phyloP scores from a whole-genome alignment of 2,888 invertebrate genomes.

The Ditula angustiorana region DNA sequence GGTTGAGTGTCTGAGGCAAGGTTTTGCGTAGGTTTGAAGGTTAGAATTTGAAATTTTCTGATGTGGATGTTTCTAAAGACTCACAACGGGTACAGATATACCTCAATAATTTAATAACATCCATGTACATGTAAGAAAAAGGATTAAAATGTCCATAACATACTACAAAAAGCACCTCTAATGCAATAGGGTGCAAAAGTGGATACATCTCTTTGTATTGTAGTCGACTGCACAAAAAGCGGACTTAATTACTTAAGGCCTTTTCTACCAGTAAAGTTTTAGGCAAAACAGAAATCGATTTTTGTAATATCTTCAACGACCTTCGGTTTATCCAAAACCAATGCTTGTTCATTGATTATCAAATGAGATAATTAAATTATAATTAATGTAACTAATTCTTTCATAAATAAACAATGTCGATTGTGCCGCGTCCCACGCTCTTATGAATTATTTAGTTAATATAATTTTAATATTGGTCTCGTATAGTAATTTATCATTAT shows the following conservation, averaged over 20 bases:
- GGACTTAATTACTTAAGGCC: no score
- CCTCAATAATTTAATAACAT: neutral
- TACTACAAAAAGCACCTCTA: no score
- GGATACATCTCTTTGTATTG: no score
- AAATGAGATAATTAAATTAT: conserved; percentile 25
- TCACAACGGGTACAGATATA: neutral
- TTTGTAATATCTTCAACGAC: neutral
- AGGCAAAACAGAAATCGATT: neutral
- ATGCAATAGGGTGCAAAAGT: no score
- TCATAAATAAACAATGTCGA: conserved; percentile 34
- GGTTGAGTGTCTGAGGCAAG: neutral
- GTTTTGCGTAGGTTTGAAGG: conserved; percentile 2
- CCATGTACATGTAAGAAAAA: no score
- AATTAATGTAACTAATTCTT: conserved; percentile 22
- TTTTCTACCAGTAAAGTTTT: no score
- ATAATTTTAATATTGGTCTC: conserved; percentile 16
- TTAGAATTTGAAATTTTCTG: neutral
- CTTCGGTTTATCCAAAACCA: neutral
- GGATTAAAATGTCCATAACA: no score
- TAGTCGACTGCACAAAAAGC: no score
- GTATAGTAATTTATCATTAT: conserved; percentile 24
- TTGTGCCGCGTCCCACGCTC: conserved; percentile 22
- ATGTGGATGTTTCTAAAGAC: neutral
- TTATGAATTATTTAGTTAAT: conserved; percentile 27
- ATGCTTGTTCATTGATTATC: conserved; percentile 17